Evolutionary conservation across 2,888 invertebrate genomes (phyloP).

Genomic region (Peribatodes rhomboidaria): DNA sequence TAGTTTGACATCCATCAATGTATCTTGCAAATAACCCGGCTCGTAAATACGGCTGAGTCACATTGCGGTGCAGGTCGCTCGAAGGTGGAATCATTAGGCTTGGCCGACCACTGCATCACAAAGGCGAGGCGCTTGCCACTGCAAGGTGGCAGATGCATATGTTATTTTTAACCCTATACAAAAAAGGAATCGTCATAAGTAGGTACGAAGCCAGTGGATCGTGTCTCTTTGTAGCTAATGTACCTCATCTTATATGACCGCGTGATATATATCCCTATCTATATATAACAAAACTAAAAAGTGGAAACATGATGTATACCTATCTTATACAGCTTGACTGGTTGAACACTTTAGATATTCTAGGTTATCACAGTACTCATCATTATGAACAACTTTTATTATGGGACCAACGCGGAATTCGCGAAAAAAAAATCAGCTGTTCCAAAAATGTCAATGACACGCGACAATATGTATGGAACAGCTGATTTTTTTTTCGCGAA

Average conservation of each 20-base stretch:
- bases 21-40: constrained; percentile 49
- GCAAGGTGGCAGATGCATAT: constrained; percentile 37
- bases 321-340: too few species aligned
- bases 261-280: too few species aligned
- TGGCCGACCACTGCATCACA: constrained; percentile 48
- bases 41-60: constrained; percentile 60
- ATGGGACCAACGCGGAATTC: too few species aligned
- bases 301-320: too few species aligned
- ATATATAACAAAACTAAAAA: too few species aligned
- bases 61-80: constrained; percentile 52
- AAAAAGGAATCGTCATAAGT: constrained; percentile 1
- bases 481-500: too few species aligned
- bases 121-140: constrained; percentile 44
- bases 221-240: neutral
- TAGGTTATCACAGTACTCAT: too few species aligned
- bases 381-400: too few species aligned
- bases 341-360: too few species aligned
- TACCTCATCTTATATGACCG: neutral
- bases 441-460: too few species aligned
- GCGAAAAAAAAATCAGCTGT: too few species aligned
- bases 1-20: constrained; percentile 51
- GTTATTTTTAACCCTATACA: constrained; percentile 14
- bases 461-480: too few species aligned
- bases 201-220: neutral
- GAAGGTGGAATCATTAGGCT: constrained; percentile 56